These are phyloP conservation scores for Tyrophagus putrescentiae DNA, from an alignment of 1,140 invertebrate species.

Conservation along the genomic window DNA sequence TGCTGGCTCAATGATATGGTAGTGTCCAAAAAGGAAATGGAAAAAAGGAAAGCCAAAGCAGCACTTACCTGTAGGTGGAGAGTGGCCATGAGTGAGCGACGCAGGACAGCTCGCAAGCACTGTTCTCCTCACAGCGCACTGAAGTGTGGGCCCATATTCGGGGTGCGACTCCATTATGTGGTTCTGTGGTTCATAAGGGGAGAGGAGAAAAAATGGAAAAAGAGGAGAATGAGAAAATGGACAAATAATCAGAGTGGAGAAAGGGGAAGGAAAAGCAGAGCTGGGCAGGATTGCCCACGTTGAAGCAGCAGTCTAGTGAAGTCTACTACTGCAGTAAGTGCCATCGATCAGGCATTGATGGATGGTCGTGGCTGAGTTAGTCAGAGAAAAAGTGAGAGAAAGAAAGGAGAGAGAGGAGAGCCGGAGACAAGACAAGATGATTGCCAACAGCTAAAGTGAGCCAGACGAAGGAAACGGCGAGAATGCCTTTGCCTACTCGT, in stretches of 20 bases:
- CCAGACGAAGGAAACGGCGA: background rate
- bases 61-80: constrained; percentile 40
- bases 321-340: background rate
- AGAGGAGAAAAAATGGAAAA: too few relatives aligned
- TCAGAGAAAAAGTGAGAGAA: too few relatives aligned
- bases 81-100: constrained; percentile 65
- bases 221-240: background rate
- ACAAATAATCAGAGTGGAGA: background rate
- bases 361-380: background rate
- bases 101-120: constrained; percentile 66
- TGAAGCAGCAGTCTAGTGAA: too few relatives aligned
- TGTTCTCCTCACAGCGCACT: constrained; percentile 42
- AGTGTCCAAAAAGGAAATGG: background rate
- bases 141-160: constrained; percentile 10
- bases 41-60: background rate
- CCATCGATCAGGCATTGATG: constrained; percentile 1
- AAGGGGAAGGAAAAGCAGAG: too few relatives aligned
- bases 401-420: too few relatives aligned
- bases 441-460: background rate
- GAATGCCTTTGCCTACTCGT: background rate
- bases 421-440: constrained; percentile 1
- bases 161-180: constrained; percentile 16
- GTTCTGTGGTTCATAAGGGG: too few relatives aligned
- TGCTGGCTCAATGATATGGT: too few relatives aligned
- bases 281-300: too few relatives aligned